These are phyloP conservation scores for Bombus sibiricus DNA, from an alignment of 1,140 invertebrate genomes.

Conservation along the genomic window DNA sequence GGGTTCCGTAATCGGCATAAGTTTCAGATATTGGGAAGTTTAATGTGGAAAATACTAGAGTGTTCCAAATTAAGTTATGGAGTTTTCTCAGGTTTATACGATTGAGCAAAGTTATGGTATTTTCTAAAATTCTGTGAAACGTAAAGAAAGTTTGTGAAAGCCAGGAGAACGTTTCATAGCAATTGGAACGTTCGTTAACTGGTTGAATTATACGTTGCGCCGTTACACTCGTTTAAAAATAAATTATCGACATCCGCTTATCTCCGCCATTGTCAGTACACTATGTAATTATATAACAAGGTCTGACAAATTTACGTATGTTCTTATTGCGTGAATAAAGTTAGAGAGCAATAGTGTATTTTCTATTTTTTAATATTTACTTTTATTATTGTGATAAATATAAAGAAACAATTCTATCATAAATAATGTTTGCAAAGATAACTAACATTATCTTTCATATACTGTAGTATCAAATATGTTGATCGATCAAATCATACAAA, in stretches of 20 bases:
- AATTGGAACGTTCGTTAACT: neutral
- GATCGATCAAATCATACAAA: too few relatives aligned
- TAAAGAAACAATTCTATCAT: too few relatives aligned
- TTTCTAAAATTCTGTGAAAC: neutral
- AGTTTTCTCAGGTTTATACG: too few relatives aligned
- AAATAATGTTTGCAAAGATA: neutral
- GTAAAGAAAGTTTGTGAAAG: neutral
- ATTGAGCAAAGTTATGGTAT: neutral
- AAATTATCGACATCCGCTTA: conserved; percentile 29
- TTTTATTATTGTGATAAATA: neutral
- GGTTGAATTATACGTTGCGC: neutral
- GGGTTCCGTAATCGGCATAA: neutral
- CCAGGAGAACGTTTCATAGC: too few relatives aligned
- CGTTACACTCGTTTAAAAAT: conserved; percentile 29
- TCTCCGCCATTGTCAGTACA: neutral
- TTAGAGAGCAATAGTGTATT: neutral
- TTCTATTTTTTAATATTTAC: neutral
- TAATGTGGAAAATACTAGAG: neutral
- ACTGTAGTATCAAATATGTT: too few relatives aligned
- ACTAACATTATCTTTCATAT: too few relatives aligned
- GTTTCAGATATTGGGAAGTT: neutral
- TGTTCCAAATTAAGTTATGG: neutral
- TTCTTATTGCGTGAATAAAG: neutral
- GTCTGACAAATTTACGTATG: neutral
- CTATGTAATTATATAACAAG: conserved; percentile 28